Conservation (phyloP, 2,888 invertebrate species). For the Dromius quadrimaculatus region DNA sequence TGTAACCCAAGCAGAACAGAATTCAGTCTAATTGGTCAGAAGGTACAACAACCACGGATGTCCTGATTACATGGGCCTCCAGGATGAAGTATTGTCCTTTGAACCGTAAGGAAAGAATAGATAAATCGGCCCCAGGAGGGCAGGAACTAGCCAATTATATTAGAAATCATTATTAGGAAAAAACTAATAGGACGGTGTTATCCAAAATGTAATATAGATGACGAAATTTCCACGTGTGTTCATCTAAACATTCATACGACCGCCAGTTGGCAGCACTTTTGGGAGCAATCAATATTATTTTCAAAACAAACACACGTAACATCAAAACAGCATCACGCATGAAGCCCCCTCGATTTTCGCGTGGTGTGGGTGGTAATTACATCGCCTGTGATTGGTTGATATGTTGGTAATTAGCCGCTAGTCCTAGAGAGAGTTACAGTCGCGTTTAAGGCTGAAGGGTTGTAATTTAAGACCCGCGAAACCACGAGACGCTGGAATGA, state of each 20-base stretch:
- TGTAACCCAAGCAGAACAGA: constrained; percentile 20
- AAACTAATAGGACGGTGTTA: too few relatives aligned
- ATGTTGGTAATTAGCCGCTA: constrained; percentile 33
- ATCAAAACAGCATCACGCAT: constrained; percentile 37
- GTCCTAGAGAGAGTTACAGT: constrained; percentile 30
- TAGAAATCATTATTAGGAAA: too few relatives aligned
- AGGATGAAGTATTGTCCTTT: neutral
- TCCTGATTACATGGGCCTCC: constrained; percentile 3
- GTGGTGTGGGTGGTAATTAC: constrained; percentile 28
- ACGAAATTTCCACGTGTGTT: too few relatives aligned
- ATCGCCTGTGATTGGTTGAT: constrained; percentile 37
- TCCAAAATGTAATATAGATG: too few relatives aligned
- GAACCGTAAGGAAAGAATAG: neutral
- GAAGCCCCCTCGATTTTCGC: neutral
- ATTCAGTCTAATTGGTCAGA: constrained; percentile 28
- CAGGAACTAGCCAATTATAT: too few relatives aligned
- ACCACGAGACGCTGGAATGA: constrained; percentile 13
- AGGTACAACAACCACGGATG: constrained; percentile 22
- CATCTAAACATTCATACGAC: too few relatives aligned
- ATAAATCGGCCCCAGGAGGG: neutral
- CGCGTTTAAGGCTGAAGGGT: neutral
- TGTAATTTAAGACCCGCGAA: constrained; percentile 34
- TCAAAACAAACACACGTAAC: constrained; percentile 37
- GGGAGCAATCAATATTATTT: constrained; percentile 41
- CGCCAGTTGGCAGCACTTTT: too few relatives aligned